A percentile compares a stretch with the other conserved stretches of the same genome.
Conservation (phyloP, 1,140 invertebrate genomes). For the Probaryconus sp. region DNA sequence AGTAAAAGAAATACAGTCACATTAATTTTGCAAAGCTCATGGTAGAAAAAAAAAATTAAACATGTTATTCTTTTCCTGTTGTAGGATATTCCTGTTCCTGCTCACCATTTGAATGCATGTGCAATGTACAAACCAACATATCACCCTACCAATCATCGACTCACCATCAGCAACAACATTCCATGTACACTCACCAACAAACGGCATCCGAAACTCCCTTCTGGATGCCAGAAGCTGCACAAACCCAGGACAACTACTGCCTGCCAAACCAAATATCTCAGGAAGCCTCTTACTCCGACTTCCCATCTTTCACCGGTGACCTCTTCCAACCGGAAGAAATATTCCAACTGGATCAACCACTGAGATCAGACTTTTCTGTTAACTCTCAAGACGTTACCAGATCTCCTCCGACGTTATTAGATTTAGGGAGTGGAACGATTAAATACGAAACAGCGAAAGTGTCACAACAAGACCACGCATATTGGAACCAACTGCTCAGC, state of each 20-base stretch:
- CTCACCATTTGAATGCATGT: slow-evolving; percentile 82
- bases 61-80: too few relatives aligned
- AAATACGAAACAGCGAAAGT: slow-evolving; percentile 74
- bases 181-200: slow-evolving; percentile 63
- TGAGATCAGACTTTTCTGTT: slow-evolving; percentile 80
- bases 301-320: slow-evolving; percentile 80
- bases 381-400: slow-evolving; percentile 77
- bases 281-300: slow-evolving; percentile 74
- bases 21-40: too few relatives aligned
- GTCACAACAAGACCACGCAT: slow-evolving; percentile 68
- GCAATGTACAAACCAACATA: slow-evolving; percentile 64
- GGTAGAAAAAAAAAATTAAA: too few relatives aligned
- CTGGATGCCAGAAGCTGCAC: slow-evolving; percentile 70
- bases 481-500: slow-evolving; percentile 74
- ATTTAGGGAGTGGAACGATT: slow-evolving; percentile 84
- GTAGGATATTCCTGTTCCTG: slow-evolving; percentile 82
- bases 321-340: slow-evolving; percentile 88
- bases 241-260: slow-evolving; percentile 67
- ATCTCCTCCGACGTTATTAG: slow-evolving; percentile 84
- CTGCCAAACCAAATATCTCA: slow-evolving; percentile 68
- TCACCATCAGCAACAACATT: slow-evolving; percentile 66
- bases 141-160: slow-evolving; percentile 67
- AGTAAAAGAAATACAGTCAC: too few relatives aligned
- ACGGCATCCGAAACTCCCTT: slow-evolving; percentile 64
- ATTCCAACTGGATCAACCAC: slow-evolving; percentile 86